A percentile compares a stretch with the other conserved stretches of the same genome.
Conservation (phyloP, 1,140 invertebrate genomes). For the Lithobius niger region DNA sequence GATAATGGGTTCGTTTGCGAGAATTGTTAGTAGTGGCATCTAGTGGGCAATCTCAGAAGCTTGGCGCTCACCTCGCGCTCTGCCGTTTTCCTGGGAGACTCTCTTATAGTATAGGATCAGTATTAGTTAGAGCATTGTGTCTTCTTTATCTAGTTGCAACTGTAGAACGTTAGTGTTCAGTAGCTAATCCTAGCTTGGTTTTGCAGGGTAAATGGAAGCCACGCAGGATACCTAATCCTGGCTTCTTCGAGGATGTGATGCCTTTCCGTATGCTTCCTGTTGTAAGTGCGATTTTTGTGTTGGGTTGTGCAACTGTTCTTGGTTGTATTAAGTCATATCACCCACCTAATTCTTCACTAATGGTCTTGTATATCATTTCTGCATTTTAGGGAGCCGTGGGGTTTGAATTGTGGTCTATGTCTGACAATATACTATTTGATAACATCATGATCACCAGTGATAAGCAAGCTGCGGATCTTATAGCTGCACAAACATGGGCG, state of each 20-base stretch:
- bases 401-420: conserved; percentile 98
- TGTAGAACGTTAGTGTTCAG: too few species aligned
- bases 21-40: too few species aligned
- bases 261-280: conserved; percentile 87
- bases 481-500: conserved; percentile 70
- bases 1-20: too few species aligned
- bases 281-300: conserved; percentile 49
- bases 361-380: too few species aligned
- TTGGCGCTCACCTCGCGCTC: too few species aligned
- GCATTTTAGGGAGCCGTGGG: conserved; percentile 76
- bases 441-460: conserved; percentile 89
- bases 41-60: too few species aligned
- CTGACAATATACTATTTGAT: conserved; percentile 82
- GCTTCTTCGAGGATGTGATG: conserved; percentile 81
- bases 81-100: too few species aligned
- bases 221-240: conserved; percentile 68
- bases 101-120: too few species aligned
- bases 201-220: conserved; percentile 75
- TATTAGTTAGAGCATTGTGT: too few species aligned
- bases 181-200: neutral
- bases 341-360: too few species aligned
- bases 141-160: too few species aligned
- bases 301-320: neutral
- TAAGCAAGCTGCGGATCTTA: conserved; percentile 56
- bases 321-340: neutral